Evolutionary conservation across 2,113 vertebrate genomes (phyloP).

Genomic region (Aythya baeri): DNA sequence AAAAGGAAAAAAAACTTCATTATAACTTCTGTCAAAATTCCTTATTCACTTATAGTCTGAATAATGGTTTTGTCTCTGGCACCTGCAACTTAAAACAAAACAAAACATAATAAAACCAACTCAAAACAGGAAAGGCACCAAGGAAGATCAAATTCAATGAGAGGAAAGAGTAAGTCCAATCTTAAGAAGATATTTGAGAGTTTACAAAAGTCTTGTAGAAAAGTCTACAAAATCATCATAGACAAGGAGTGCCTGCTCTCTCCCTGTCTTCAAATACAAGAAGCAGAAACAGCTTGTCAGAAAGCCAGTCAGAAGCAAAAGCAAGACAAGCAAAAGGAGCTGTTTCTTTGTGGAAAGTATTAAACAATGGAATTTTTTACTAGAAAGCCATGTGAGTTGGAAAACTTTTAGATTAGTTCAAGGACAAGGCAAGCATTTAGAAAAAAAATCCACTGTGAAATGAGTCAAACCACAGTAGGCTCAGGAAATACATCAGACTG

Average conservation of each 20-base stretch:
- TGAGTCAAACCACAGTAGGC: background rate
- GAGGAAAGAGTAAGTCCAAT: background rate
- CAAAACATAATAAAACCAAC: background rate
- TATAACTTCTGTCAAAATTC: background rate
- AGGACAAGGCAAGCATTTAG: background rate
- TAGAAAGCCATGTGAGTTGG: background rate
- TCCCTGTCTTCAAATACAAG: background rate
- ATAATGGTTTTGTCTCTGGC: background rate
- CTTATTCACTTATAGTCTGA: background rate
- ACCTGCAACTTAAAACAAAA: background rate
- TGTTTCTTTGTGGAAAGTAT: background rate
- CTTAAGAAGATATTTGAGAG: background rate
- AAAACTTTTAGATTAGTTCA: background rate
- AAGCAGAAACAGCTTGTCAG: background rate
- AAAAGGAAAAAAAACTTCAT: background rate
- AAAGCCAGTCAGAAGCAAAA: background rate
- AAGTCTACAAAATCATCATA: background rate
- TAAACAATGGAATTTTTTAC: background rate
- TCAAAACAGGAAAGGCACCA: background rate
- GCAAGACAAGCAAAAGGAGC: background rate
- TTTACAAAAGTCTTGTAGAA: background rate
- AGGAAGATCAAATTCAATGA: background rate
- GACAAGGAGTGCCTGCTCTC: background rate
- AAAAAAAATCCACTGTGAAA: background rate
- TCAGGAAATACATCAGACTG: background rate